These are phyloP conservation scores for Aspidiotus destructor DNA, from an alignment of 2,888 invertebrate species.

Conservation along the genomic window DNA sequence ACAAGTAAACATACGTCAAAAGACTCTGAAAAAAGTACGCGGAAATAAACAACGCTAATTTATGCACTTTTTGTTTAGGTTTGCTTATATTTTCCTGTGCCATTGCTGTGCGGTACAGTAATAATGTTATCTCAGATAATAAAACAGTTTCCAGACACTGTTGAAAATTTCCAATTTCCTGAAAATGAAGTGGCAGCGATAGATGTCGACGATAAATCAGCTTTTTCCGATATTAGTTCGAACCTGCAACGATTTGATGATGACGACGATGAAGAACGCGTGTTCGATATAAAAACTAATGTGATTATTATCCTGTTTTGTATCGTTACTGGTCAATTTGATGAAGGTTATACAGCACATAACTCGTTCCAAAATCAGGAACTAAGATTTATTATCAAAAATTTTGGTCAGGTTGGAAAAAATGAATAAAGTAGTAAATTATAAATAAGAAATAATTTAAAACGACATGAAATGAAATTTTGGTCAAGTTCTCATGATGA, in stretches of 20 bases:
- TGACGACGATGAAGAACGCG: slow-evolving; percentile 42
- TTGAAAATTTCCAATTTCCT: slow-evolving; percentile 38
- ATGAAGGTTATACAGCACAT: no score
- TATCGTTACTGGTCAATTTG: no score
- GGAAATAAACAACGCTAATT: no score
- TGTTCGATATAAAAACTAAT: slow-evolving; percentile 41
- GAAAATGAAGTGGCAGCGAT: slow-evolving; percentile 35
- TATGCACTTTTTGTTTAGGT: slow-evolving; percentile 43
- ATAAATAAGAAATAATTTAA: no score
- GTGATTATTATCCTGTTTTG: slow-evolving; percentile 12
- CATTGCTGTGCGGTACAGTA: slow-evolving; percentile 71
- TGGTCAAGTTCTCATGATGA: no score
- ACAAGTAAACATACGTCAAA: slow-evolving; percentile 46
- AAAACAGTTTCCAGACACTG: slow-evolving; percentile 39
- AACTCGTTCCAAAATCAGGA: no score
- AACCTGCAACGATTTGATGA: slow-evolving; percentile 35
- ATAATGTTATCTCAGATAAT: slow-evolving; percentile 65
- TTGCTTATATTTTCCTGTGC: slow-evolving; percentile 60
- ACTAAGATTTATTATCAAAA: no score
- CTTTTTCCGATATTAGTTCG: slow-evolving; percentile 31
- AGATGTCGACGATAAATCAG: not conserved
- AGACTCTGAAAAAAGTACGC: no score
- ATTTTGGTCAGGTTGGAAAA: no score
- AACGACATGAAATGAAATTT: no score
- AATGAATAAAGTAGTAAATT: no score